Evolutionary conservation across 2,797 vertebrate genomes (phyloP).

Genomic region (Parambassis ranga): DNA sequence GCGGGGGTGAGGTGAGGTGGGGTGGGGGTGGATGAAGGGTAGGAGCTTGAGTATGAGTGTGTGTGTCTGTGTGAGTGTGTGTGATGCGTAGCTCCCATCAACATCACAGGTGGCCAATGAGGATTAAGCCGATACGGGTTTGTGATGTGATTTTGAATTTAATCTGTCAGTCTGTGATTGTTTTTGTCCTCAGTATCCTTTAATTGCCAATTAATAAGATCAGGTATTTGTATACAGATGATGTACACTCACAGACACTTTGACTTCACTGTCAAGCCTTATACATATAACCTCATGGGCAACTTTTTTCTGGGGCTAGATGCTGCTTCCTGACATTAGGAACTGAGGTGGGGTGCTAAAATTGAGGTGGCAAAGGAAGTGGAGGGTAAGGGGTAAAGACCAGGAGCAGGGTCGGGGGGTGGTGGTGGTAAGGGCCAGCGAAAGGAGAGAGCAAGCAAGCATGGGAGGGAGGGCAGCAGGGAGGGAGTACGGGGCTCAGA

Average conservation of each 20-base stretch:
- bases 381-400: slow-evolving; percentile 45
- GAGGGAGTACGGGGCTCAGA: slow-evolving; percentile 65
- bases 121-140: slow-evolving; percentile 26
- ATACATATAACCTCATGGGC: not conserved
- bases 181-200: not conserved
- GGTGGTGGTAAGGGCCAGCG: slow-evolving; percentile 25
- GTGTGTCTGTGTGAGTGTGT: slow-evolving; percentile 58
- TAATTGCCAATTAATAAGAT: not conserved
- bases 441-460: slow-evolving; percentile 37
- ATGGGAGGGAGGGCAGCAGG: slow-evolving; percentile 29
- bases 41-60: slow-evolving; percentile 52
- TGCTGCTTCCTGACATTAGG: slow-evolving; percentile 28
- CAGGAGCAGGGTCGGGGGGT: slow-evolving; percentile 21
- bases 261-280: not conserved
- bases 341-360: slow-evolving; percentile 31
- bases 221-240: not conserved
- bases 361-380: slow-evolving; percentile 67
- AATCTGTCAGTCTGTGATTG: not conserved
- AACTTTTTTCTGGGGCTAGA: slow-evolving; percentile 2
- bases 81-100: slow-evolving; percentile 70
- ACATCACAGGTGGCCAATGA: slow-evolving; percentile 65
- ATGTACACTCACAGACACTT: not conserved
- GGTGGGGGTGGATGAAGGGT: slow-evolving; percentile 33
- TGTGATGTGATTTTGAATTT: slow-evolving; percentile 26
- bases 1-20: slow-evolving; percentile 36